Percentiles rank a stretch among this genome's conserved stretches.
These are phyloP conservation scores for Cerceris ruficornis DNA, from an alignment of 2,888 invertebrate species.

Conservation along the genomic window DNA sequence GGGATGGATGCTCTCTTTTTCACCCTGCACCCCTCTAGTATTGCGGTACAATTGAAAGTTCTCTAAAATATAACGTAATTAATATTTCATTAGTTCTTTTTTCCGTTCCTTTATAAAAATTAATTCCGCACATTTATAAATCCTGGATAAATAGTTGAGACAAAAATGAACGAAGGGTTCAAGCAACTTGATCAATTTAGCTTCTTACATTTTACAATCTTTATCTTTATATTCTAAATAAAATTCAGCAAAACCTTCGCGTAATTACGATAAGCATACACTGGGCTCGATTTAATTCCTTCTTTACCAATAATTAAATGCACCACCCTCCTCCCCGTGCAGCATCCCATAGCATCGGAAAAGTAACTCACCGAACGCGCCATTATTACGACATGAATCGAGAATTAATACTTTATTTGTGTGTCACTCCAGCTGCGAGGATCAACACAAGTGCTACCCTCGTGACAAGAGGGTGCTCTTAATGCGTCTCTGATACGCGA, in stretches of 20 bases:
- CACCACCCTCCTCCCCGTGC: not conserved
- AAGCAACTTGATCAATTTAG: too few species aligned
- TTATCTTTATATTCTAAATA: too few species aligned
- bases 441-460: slow-evolving; percentile 77
- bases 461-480: slow-evolving; percentile 64
- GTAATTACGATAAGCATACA: too few species aligned
- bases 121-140: too few species aligned
- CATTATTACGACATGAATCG: slow-evolving; percentile 68
- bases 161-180: too few species aligned
- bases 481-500: slow-evolving; percentile 68
- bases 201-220: too few species aligned
- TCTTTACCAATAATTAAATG: too few species aligned
- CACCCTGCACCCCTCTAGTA: slow-evolving; percentile 16
- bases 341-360: not conserved
- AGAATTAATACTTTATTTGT: slow-evolving; percentile 80
- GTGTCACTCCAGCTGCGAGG: slow-evolving; percentile 80
- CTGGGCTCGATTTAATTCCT: too few species aligned
- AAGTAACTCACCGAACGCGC: slow-evolving; percentile 5
- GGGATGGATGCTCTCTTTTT: slow-evolving; percentile 64
- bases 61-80: not conserved
- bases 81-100: not conserved
- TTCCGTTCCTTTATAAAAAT: not conserved
- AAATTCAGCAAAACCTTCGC: too few species aligned
- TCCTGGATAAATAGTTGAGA: too few species aligned
- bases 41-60: slow-evolving; percentile 28